Evolutionary conservation across 2,888 invertebrate genomes (phyloP).

Genomic region (Protodeltote pygarga): DNA sequence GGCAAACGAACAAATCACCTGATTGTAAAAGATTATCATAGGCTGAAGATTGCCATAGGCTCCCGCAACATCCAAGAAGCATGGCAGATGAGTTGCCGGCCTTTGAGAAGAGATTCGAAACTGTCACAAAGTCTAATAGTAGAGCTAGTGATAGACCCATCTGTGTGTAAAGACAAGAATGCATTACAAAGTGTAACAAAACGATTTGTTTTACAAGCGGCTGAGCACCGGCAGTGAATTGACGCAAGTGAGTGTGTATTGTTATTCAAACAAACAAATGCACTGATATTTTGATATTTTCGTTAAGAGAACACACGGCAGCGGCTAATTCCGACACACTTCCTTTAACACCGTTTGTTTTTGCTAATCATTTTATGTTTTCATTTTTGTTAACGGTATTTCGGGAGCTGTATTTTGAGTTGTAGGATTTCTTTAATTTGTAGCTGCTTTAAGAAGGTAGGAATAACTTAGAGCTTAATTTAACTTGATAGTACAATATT

Average conservation of each 20-base stretch:
- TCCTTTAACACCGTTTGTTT: constrained; percentile 40
- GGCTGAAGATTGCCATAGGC: too few relatives aligned
- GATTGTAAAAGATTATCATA: too few relatives aligned
- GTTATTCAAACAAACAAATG: constrained; percentile 33
- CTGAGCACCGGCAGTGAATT: constrained; percentile 42
- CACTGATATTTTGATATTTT: constrained; percentile 38
- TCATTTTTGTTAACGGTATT: constrained; percentile 38
- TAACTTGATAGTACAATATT: too few relatives aligned
- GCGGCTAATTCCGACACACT: constrained; percentile 39
- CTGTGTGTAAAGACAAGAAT: constrained; percentile 9
- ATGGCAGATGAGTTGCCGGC: too few relatives aligned
- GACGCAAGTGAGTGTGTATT: constrained; percentile 51
- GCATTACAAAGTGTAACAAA: constrained; percentile 33
- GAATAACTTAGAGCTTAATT: too few relatives aligned
- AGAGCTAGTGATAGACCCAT: too few relatives aligned
- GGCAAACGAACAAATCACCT: too few relatives aligned
- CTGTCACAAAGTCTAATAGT: too few relatives aligned
- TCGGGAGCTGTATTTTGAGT: constrained; percentile 6
- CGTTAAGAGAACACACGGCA: constrained; percentile 23
- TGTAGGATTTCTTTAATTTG: constrained; percentile 11
- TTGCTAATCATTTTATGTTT: constrained; percentile 45
- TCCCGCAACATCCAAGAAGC: too few relatives aligned
- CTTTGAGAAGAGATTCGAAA: too few relatives aligned
- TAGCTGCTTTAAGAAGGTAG: constrained; percentile 7
- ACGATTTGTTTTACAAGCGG: constrained; percentile 43